These are phyloP conservation scores for Zaprionus lachaisei DNA, from an alignment of 1,140 invertebrate genomes.

Conservation along the genomic window DNA sequence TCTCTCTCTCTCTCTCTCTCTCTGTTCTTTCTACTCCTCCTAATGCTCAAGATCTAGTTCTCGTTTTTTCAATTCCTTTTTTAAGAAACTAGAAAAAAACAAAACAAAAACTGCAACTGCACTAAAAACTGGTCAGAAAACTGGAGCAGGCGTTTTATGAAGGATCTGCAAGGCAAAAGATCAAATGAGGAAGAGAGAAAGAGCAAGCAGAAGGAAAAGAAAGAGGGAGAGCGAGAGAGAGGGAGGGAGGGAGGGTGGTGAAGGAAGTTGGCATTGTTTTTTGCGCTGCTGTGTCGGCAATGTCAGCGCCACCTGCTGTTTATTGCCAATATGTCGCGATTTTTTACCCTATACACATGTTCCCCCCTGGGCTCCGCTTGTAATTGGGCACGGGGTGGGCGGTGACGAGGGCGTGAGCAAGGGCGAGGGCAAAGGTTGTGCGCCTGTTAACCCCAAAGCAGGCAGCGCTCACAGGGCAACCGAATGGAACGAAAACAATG, in stretches of 20 bases:
- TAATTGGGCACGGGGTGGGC: conserved; percentile 5
- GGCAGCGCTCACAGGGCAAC: conserved; percentile 13
- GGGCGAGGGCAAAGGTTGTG: conserved; percentile 11
- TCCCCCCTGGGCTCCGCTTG: conserved; percentile 34
- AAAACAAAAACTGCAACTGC: conserved; percentile 32
- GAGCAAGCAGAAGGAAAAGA: neutral
- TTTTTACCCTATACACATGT: conserved; percentile 53
- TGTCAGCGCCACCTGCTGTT: conserved; percentile 75
- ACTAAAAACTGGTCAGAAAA: conserved; percentile 75
- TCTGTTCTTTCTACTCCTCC: neutral
- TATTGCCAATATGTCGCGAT: conserved; percentile 80
- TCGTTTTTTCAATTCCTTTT: conserved; percentile 24
- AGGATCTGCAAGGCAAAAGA: neutral
- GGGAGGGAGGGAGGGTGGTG: neutral
- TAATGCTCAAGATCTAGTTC: conserved; percentile 45
- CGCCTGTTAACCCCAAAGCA: conserved; percentile 38
- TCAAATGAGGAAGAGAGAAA: neutral
- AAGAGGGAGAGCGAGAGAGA: neutral
- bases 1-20: conserved; percentile 1
- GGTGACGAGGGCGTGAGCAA: neutral
- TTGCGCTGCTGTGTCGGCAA: conserved; percentile 34
- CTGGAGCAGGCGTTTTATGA: conserved; percentile 57
- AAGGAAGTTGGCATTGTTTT: conserved; percentile 4
- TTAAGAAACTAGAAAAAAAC: conserved; percentile 18
- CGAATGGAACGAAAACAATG: conserved; percentile 26